Conservation (phyloP, 2,797 vertebrate genomes). For the Amazona ochrocephala region DNA sequence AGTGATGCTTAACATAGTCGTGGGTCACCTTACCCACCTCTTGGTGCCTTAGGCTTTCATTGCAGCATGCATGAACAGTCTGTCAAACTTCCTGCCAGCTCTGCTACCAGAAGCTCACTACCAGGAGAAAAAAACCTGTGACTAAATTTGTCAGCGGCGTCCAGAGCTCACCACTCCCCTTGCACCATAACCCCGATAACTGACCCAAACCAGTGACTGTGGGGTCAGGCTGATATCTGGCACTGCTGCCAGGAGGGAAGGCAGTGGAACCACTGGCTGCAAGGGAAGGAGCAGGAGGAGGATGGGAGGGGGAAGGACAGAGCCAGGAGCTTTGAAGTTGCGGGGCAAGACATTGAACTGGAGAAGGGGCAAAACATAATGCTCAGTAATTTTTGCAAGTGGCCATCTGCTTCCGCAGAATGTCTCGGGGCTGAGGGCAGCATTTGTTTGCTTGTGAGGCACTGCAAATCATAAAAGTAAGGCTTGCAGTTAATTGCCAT, state of each 20-base stretch:
- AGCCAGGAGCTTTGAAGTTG: background rate
- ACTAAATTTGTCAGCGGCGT: background rate
- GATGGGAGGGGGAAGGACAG: background rate
- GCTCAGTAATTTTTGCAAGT: constrained; percentile 15
- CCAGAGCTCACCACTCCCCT: background rate
- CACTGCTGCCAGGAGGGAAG: background rate
- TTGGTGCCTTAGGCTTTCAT: background rate
- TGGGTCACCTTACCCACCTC: constrained; percentile 3
- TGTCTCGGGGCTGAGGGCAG: background rate
- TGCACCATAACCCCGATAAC: background rate
- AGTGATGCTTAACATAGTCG: background rate
- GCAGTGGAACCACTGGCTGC: background rate
- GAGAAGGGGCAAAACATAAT: background rate
- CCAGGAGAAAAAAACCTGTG: background rate
- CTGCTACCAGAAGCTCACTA: background rate
- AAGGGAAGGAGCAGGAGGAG: constrained; percentile 16
- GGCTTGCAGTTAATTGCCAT: background rate
- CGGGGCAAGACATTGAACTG: background rate
- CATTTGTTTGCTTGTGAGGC: background rate
- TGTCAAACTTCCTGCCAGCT: background rate
- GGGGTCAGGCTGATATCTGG: constrained; percentile 60
- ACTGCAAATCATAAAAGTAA: background rate
- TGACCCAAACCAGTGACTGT: background rate
- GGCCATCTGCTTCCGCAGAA: background rate
- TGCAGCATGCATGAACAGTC: fast-evolving